Evolutionary conservation across 2,888 invertebrate genomes (phyloP).

Genomic region (Scaeva pyrastri): DNA sequence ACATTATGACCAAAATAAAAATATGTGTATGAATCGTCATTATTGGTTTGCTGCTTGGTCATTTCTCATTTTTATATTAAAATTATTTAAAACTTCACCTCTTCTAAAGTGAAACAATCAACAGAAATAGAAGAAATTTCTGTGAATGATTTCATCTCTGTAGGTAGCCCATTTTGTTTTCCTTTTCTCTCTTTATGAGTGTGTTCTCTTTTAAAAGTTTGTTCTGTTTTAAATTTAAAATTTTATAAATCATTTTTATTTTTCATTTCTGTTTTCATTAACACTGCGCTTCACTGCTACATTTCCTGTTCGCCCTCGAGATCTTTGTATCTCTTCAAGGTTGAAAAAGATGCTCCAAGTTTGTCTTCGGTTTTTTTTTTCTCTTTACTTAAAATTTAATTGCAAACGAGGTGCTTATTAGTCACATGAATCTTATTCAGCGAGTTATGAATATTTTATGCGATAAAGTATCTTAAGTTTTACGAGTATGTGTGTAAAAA

Average conservation of each 20-base stretch:
- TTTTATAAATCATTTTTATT: slow-evolving; percentile 30
- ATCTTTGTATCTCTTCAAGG: slow-evolving; percentile 53
- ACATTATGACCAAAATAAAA: not conserved
- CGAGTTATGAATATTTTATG: slow-evolving; percentile 23
- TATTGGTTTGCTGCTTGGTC: not conserved
- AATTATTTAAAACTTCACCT: not conserved
- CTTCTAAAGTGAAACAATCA: slow-evolving; percentile 62
- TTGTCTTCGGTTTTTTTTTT: slow-evolving; percentile 5
- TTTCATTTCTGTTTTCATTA: slow-evolving; percentile 31
- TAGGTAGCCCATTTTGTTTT: too few relatives aligned
- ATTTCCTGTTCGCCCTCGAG: slow-evolving; percentile 43
- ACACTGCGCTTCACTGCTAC: slow-evolving; percentile 46
- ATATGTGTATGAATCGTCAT: not conserved
- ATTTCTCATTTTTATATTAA: slow-evolving; percentile 7
- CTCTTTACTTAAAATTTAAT: slow-evolving; percentile 50
- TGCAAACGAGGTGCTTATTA: slow-evolving; percentile 73
- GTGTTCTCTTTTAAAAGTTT: not conserved
- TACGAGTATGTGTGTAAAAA: slow-evolving; percentile 43
- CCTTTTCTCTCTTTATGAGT: slow-evolving; percentile 8
- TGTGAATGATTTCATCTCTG: slow-evolving; percentile 27
- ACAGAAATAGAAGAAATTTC: slow-evolving; percentile 59
- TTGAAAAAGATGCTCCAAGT: slow-evolving; percentile 27
- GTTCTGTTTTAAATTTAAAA: slow-evolving; percentile 45
- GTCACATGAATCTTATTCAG: slow-evolving; percentile 59
- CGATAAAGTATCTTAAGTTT: slow-evolving; percentile 21